phyloP scores from a whole-genome alignment of 1,140 invertebrate species.

The Zaprionus davidi region DNA sequence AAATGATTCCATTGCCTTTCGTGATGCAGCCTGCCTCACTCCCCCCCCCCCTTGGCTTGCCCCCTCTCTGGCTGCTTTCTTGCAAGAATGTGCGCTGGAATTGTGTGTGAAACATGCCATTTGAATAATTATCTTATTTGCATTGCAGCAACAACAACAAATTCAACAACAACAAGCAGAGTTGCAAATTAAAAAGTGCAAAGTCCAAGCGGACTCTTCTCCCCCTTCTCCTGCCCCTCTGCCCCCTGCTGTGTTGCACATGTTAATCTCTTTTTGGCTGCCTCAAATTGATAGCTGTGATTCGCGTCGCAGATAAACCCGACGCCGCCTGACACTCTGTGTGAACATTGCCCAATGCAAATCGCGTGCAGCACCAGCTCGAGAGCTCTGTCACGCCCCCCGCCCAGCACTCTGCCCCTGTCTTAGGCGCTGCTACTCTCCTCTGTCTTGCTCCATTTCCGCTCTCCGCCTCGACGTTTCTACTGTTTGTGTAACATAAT shows the following conservation, averaged over 20 bases:
- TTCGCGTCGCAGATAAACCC: conserved; percentile 69
- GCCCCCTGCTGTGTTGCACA: conserved; percentile 20
- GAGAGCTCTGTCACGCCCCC: neutral
- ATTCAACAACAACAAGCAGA: conserved; percentile 53
- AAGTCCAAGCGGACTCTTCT: conserved; percentile 47
- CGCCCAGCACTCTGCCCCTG: conserved; percentile 52
- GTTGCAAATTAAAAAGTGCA: conserved; percentile 73
- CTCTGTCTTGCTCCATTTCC: neutral
- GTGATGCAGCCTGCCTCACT: conserved; percentile 50
- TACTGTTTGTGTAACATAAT: conserved; percentile 80
- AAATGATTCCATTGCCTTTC: conserved; percentile 82
- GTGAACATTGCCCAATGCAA: conserved; percentile 67
- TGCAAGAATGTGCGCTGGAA: conserved; percentile 76
- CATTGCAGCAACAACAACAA: conserved; percentile 60
- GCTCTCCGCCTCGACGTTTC: conserved; percentile 32
- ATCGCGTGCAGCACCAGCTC: conserved; percentile 65
- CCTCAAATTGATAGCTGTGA: conserved; percentile 77
- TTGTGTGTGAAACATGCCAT: conserved; percentile 84
- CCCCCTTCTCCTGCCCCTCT: neutral
- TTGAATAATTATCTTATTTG: conserved; percentile 84
- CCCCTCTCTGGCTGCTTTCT: conserved; percentile 19
- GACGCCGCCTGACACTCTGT: conserved; percentile 49
- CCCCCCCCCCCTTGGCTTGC: too few species aligned
- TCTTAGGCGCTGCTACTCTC: neutral
- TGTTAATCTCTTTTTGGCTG: conserved; percentile 68